Evolutionary conservation across 2,797 vertebrate species (phyloP).

Genomic region (Enteromius anoplus): DNA sequence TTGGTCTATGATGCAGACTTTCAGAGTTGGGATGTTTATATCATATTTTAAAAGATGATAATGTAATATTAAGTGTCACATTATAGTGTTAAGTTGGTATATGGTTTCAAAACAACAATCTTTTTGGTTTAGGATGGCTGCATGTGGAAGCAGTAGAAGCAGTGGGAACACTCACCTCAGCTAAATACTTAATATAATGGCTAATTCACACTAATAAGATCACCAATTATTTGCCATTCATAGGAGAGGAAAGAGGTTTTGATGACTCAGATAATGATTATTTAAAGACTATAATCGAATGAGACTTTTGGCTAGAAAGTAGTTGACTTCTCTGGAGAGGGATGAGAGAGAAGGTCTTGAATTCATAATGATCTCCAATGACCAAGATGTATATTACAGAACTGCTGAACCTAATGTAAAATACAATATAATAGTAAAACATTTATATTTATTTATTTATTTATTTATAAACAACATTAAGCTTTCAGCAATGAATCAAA

Average conservation of each 20-base stretch:
- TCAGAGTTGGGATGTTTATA: background rate
- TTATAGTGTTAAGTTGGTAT: background rate
- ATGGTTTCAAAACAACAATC: background rate
- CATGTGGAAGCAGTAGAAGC: background rate
- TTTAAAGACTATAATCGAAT: conserved; percentile 29
- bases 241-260: conserved; percentile 9
- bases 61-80: background rate
- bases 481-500: background rate
- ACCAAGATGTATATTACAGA: background rate
- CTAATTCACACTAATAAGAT: conserved; percentile 13
- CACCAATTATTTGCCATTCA: conserved; percentile 22
- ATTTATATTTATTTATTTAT: background rate
- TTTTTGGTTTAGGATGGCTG: background rate
- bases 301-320: conserved; percentile 17
- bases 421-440: background rate
- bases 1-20: background rate
- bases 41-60: background rate
- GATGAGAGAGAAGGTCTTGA: conserved; percentile 12
- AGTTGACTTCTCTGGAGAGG: conserved; percentile 16
- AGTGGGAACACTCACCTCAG: conserved; percentile 4
- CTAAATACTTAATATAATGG: conserved; percentile 18
- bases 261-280: conserved; percentile 36
- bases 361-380: conserved; percentile 3
- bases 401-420: background rate
- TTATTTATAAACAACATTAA: background rate